Conservation (phyloP, 2,797 vertebrate genomes). For the Gymnocypris eckloni region DNA sequence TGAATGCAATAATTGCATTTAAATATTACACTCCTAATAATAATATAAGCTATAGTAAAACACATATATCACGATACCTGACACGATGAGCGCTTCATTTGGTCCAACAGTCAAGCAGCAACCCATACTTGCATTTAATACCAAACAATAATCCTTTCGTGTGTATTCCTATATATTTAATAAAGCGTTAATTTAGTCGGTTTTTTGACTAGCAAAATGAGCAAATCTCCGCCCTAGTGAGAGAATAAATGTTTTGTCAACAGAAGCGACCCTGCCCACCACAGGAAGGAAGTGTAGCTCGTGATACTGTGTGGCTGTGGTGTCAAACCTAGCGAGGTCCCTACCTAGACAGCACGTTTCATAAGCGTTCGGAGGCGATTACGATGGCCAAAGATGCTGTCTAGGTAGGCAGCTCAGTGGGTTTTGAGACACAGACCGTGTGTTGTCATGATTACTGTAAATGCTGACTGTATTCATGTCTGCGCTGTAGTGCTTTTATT, state of each 20-base stretch:
- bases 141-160: not conserved
- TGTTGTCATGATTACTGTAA: conserved; percentile 34
- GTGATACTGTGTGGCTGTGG: not conserved
- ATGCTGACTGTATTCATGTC: not conserved
- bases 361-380: not conserved
- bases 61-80: conserved; percentile 77
- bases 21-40: not conserved
- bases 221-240: conserved; percentile 22
- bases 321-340: not conserved
- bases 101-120: conserved; percentile 92
- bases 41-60: not conserved
- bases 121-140: conserved; percentile 78
- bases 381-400: not conserved
- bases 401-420: not conserved
- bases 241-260: conserved; percentile 50
- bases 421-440: not conserved
- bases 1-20: not conserved
- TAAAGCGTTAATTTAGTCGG: not conserved
- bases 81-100: conserved; percentile 93
- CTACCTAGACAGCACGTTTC: not conserved
- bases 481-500: not conserved
- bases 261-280: conserved; percentile 45
- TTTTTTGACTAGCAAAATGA: not conserved
- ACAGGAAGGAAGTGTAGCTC: conserved; percentile 1
- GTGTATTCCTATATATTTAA: not conserved